These are phyloP conservation scores for Menidia beryllina DNA, from an alignment of 2,113 vertebrate genomes.

Conservation along the genomic window DNA sequence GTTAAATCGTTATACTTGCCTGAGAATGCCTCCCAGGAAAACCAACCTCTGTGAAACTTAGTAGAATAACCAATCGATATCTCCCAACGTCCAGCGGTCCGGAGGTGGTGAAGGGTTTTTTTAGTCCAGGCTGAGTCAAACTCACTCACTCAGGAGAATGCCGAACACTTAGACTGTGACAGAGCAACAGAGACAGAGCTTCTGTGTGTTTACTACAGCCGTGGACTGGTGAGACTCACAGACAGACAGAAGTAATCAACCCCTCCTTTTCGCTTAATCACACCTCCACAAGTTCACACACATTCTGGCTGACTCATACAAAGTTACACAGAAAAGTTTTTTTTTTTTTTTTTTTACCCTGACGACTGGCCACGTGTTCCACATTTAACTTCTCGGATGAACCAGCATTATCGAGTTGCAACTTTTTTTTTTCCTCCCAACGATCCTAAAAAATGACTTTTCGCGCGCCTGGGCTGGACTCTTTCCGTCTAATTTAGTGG, in stretches of 20 bases:
- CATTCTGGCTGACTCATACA: slow-evolving; percentile 67
- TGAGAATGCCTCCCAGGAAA: slow-evolving; percentile 38
- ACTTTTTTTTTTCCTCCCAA: not conserved
- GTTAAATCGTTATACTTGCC: slow-evolving; percentile 43
- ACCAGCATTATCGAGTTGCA: not conserved
- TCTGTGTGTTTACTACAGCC: slow-evolving; percentile 62
- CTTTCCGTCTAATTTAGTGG: not conserved
- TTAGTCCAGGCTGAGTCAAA: slow-evolving; percentile 17
- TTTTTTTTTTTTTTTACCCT: not conserved
- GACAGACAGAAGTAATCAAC: slow-evolving; percentile 26
- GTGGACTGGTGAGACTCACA: slow-evolving; percentile 26
- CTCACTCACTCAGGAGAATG: not conserved
- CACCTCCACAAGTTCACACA: slow-evolving; percentile 58
- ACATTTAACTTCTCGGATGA: not conserved
- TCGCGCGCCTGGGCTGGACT: not conserved
- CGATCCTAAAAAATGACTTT: not conserved
- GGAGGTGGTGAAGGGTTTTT: slow-evolving; percentile 38
- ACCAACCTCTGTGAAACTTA: slow-evolving; percentile 2
- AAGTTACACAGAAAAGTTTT: slow-evolving; percentile 37
- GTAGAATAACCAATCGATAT: slow-evolving; percentile 37
- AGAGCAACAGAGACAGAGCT: slow-evolving; percentile 28
- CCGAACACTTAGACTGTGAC: slow-evolving; percentile 25
- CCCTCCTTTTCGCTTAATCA: slow-evolving; percentile 49
- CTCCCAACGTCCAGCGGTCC: slow-evolving; percentile 42
- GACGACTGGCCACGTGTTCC: slow-evolving; percentile 16